A percentile compares a stretch with the other conserved stretches of the same genome.
phyloP scores from a whole-genome alignment of 1,140 invertebrate genomes.

The Bombus impatiens region DNA sequence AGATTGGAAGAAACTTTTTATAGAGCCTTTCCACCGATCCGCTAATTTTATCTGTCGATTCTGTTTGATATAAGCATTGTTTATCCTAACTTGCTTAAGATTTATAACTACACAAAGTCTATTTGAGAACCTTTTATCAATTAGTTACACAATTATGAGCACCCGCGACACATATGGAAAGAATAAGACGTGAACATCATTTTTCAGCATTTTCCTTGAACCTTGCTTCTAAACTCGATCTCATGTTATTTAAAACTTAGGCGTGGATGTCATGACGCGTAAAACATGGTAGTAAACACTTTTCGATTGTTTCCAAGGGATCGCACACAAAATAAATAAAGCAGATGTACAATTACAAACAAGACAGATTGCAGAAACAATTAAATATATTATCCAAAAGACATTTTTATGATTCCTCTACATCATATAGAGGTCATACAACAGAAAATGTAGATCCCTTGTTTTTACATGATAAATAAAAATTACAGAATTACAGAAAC shows the following conservation, averaged over 20 bases:
- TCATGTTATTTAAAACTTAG: conserved; percentile 25
- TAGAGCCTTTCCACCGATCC: conserved; percentile 9
- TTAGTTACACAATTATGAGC: conserved; percentile 51
- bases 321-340: conserved; percentile 26
- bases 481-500: conserved; percentile 19
- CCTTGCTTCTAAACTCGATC: conserved; percentile 33
- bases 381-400: conserved; percentile 56
- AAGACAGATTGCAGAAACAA: conserved; percentile 40
- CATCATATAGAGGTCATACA: conserved; percentile 19
- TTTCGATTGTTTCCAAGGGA: conserved; percentile 43
- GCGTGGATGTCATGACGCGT: conserved; percentile 20
- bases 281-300: conserved; percentile 22
- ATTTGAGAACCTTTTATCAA: conserved; percentile 42
- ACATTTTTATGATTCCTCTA: conserved; percentile 38
- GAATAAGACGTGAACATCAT: conserved; percentile 22
- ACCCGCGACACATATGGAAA: conserved; percentile 48
- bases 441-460: conserved; percentile 39
- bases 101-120: conserved; percentile 45
- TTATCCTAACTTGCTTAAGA: conserved; percentile 39
- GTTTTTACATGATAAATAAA: neutral
- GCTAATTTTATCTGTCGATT: conserved; percentile 27
- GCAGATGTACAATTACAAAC: conserved; percentile 41
- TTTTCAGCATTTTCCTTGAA: conserved; percentile 20
- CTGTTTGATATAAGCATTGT: conserved; percentile 46
- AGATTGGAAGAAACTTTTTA: conserved; percentile 20